Percentiles rank a stretch among this genome's conserved stretches.
Conservation (phyloP, 2,113 vertebrate genomes). For the Stomatorhinus ivindoensis region DNA sequence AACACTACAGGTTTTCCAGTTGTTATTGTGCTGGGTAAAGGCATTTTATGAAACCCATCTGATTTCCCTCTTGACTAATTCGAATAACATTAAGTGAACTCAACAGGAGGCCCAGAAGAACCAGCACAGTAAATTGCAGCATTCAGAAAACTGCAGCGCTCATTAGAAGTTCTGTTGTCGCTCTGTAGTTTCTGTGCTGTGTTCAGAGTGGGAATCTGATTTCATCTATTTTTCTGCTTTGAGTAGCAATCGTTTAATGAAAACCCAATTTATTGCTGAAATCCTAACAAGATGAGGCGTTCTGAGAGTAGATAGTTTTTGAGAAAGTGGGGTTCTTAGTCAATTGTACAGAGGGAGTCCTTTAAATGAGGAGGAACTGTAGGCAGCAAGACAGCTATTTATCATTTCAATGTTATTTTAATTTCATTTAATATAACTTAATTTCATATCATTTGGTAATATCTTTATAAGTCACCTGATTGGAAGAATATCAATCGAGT, state of each 20-base stretch:
- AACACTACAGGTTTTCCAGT: neutral
- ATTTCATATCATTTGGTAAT: neutral
- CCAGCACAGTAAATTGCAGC: neutral
- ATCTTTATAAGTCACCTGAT: neutral
- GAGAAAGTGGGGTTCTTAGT: neutral
- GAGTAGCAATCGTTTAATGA: neutral
- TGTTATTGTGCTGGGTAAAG: neutral
- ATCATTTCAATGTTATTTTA: neutral
- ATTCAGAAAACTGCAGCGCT: neutral
- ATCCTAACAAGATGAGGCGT: neutral
- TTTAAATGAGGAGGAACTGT: neutral
- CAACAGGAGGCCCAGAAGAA: neutral
- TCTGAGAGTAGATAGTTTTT: neutral
- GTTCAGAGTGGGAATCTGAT: neutral
- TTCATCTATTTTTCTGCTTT: neutral
- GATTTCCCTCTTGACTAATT: neutral
- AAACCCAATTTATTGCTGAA: neutral
- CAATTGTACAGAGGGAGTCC: neutral
- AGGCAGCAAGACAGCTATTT: neutral
- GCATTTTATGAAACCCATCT: neutral
- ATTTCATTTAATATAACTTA: neutral
- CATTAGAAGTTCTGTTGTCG: neutral
- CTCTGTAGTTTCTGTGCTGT: neutral
- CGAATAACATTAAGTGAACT: neutral
- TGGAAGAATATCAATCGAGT: neutral